Percentiles rank a stretch among this genome's conserved stretches.
Conservation (phyloP, 2,113 vertebrate genomes). For the Cryptoleucopteryx plumbea region DNA sequence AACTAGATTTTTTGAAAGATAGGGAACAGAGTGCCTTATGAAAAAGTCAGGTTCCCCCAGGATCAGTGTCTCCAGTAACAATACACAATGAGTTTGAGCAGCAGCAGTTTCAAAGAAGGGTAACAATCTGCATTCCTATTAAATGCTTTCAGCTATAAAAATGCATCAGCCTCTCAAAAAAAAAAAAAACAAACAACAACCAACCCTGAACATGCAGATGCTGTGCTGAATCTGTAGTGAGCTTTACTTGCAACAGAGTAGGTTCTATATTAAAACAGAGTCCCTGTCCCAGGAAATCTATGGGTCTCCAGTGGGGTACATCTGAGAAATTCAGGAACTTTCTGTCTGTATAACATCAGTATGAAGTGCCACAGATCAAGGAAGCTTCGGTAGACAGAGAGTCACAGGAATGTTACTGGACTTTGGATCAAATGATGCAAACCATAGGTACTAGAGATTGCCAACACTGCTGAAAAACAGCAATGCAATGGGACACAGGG, state of each 20-base stretch:
- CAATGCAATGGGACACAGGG: not conserved
- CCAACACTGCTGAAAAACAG: not conserved
- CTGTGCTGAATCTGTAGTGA: not conserved
- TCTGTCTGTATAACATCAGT: not conserved
- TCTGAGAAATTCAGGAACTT: not conserved
- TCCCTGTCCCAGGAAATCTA: not conserved
- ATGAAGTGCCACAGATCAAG: not conserved
- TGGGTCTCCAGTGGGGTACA: not conserved
- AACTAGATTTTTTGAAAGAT: not conserved
- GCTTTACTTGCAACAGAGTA: not conserved
- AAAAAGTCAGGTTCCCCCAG: not conserved
- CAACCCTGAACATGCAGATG: rapidly evolving
- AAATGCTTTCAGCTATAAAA: not conserved
- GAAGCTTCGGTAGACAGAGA: not conserved
- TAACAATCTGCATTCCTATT: not conserved
- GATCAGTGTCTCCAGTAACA: not conserved
- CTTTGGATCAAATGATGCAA: not conserved
- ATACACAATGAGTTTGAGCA: not conserved
- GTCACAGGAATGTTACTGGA: not conserved
- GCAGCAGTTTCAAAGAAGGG: not conserved
- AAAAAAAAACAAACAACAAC: not conserved
- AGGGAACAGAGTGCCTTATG: not conserved
- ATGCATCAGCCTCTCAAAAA: not conserved
- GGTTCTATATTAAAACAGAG: not conserved
- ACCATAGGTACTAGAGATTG: not conserved